Base-by-base conservation (phyloP, 2,113 vertebrate genomes). In the Callaeas wilsoni region DNA sequence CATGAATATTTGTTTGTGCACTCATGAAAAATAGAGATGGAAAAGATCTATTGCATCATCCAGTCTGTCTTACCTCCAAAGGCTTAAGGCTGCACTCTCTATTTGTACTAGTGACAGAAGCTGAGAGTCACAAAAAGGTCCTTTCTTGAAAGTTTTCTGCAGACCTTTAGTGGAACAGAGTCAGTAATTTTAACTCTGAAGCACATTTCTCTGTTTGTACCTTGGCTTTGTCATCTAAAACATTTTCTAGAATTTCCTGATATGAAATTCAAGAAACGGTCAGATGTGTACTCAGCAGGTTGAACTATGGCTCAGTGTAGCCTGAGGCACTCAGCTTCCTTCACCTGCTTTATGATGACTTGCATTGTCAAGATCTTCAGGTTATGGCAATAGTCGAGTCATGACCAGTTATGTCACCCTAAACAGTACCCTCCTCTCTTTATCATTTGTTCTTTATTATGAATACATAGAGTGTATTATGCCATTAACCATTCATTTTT, bases 1-100 rank as follows among this genome's bases (percentile, higher is more conserved):
- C 63, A 86, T 56, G n/a, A 67, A 59, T 89, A 91, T 96, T 88
- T 94, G 41, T 91, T 94, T 96, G 64, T 85, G 39, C 25, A 84
- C 39, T 92, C 32, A 47, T 77, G 68, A 77, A 91, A 95, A 95
- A 89, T 88, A 90, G 94, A 93, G 68, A 77, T 68, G 32, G 41
- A 67, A 91, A 93, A 79, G 33, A 90, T 76, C 77, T 95, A 27
- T 47, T 88, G 23, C 47, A 84, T 76, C 53, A 70, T 57, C n/a
- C 88, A 84, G 49, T 84, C 91, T 30, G 65, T 64, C 69, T 63
- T 88, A n/a, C 42, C 27, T 75, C 50, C 17, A 69, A 68, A 88
- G 50, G 16, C 74, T 87, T 57, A 21, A 79, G 74, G 49, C 9
- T 76, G 4, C 5, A 6, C 13, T 41, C 7, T 80, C 41, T 35